A percentile compares a stretch with the other conserved stretches of the same genome.
Conservation (phyloP, 2,113 vertebrate genomes). For the Ivindomyrus marchei region DNA sequence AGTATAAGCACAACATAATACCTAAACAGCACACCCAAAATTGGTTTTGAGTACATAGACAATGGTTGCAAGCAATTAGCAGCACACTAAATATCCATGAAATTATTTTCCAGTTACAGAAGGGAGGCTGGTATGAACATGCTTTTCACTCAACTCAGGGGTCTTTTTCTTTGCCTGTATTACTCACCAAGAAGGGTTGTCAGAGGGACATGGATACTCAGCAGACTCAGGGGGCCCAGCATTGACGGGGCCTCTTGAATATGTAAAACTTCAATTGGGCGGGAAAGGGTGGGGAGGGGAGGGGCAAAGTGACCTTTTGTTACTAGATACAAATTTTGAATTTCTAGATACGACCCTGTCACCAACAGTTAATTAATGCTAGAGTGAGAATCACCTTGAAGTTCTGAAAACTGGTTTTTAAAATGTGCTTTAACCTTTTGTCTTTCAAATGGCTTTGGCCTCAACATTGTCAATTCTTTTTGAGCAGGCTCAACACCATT, state of each 20-base stretch:
- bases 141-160: neutral
- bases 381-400: neutral
- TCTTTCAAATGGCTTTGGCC: neutral
- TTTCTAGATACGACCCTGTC: neutral
- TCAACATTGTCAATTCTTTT: neutral
- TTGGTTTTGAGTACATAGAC: slow-evolving; percentile 16
- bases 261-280: neutral
- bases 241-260: neutral
- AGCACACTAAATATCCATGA: neutral
- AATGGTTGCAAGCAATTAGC: slow-evolving; percentile 17
- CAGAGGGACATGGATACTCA: neutral
- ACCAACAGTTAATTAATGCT: neutral
- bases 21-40: neutral
- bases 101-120: slow-evolving; percentile 16
- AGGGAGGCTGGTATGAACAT: slow-evolving; percentile 17
- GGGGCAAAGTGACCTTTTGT: neutral
- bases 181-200: neutral
- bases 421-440: neutral
- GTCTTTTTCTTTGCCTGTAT: neutral
- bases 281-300: neutral
- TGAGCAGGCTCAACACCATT: neutral
- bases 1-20: neutral
- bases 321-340: neutral
- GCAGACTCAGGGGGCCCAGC: neutral
- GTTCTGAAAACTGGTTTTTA: neutral